Evolutionary conservation across 2,888 invertebrate genomes (phyloP).

Genomic region (Linyphia triangularis): DNA sequence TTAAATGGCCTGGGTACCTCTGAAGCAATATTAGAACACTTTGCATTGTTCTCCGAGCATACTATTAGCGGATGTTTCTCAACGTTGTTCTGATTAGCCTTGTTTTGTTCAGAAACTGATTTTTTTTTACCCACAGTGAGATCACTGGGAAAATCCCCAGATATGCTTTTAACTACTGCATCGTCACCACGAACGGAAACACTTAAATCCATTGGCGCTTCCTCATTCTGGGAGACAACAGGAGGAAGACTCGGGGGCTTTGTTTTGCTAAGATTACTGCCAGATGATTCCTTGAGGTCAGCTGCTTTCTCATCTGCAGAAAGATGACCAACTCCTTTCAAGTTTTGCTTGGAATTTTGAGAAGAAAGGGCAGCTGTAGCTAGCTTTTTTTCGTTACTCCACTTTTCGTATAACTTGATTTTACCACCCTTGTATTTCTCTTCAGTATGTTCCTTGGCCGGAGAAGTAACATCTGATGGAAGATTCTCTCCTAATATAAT

Average conservation of each 20-base stretch:
- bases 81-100: background rate
- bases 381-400: conserved; percentile 65
- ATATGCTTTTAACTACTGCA: background rate
- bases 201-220: conserved; percentile 62
- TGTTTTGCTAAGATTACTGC: background rate
- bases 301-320: background rate
- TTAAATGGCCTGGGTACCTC: conserved; percentile 39
- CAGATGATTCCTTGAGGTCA: background rate
- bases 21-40: background rate
- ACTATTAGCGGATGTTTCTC: background rate
- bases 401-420: conserved; percentile 64
- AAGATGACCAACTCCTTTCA: background rate
- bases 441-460: background rate
- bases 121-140: background rate
- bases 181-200: conserved; percentile 31
- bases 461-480: background rate
- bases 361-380: background rate
- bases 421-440: conserved; percentile 44
- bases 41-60: conserved; percentile 15
- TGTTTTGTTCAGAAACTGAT: background rate
- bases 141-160: background rate
- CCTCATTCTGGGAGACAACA: background rate
- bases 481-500: background rate
- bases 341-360: background rate
- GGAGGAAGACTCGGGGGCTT: background rate